Evolutionary conservation across 2,888 invertebrate genomes (phyloP).

Genomic region (Stegophylla sp.): DNA sequence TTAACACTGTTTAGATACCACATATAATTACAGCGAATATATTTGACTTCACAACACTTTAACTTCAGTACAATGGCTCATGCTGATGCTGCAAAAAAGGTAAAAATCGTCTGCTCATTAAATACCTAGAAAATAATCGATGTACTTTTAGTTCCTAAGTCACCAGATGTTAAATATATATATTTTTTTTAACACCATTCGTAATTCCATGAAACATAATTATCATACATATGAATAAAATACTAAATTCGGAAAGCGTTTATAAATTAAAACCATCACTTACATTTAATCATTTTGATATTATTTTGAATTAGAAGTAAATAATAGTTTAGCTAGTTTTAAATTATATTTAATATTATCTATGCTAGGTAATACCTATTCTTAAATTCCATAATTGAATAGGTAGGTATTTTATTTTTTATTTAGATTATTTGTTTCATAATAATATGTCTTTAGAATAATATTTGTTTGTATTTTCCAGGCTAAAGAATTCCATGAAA

Average conservation of each 20-base stretch:
- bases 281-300: no score
- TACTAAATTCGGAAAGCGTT: no score
- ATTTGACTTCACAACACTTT: background rate
- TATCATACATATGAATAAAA: no score
- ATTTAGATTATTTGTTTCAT: background rate
- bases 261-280: no score
- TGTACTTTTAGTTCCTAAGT: background rate
- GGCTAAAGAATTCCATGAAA: slow-evolving; percentile 91
- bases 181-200: background rate
- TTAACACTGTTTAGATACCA: background rate
- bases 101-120: background rate
- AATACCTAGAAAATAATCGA: background rate
- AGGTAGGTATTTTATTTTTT: background rate
- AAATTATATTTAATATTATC: no score
- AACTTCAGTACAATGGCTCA: slow-evolving; percentile 6
- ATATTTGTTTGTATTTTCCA: slow-evolving; percentile 66
- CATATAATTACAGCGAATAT: background rate
- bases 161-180: background rate
- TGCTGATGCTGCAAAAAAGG: slow-evolving; percentile 38
- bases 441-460: background rate
- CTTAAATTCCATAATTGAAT: no score
- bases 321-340: no score
- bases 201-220: no score
- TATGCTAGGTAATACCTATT: no score
- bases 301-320: no score